phyloP scores from a whole-genome alignment of 2,113 vertebrate genomes.

The Cryptotis parvus region DNA sequence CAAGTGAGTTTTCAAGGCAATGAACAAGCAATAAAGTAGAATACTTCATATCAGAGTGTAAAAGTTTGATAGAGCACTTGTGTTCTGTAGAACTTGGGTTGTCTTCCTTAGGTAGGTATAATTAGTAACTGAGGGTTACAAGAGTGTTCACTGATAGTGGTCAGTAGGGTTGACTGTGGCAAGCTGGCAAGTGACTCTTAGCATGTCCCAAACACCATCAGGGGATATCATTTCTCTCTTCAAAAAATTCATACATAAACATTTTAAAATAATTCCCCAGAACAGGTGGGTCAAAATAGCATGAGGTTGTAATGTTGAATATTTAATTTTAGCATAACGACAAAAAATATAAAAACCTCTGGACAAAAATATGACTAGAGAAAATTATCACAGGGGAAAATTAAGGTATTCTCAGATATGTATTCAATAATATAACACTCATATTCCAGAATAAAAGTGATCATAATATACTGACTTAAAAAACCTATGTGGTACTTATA shows the following conservation, averaged over 20 bases:
- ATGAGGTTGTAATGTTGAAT: background rate
- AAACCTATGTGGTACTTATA: background rate
- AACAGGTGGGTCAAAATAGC: background rate
- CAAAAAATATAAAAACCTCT: background rate
- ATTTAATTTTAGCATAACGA: background rate
- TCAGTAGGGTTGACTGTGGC: background rate
- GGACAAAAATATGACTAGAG: too few relatives aligned
- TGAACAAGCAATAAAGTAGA: background rate
- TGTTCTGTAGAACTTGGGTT: background rate
- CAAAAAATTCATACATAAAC: background rate
- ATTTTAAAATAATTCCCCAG: background rate
- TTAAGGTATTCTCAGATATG: background rate
- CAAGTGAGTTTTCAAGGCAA: background rate
- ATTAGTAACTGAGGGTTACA: background rate
- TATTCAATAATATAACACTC: background rate
- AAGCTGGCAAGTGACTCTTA: background rate
- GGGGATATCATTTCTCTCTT: background rate
- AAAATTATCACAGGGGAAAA: background rate
- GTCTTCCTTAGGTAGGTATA: background rate
- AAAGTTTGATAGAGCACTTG: too few relatives aligned
- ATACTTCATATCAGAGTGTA: too few relatives aligned
- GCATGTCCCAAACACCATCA: background rate
- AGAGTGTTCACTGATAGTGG: background rate
- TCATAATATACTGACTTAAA: too few relatives aligned
- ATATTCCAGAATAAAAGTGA: background rate